Evolutionary conservation across 2,888 invertebrate genomes (phyloP).

Genomic region (Monochamus alternatus): DNA sequence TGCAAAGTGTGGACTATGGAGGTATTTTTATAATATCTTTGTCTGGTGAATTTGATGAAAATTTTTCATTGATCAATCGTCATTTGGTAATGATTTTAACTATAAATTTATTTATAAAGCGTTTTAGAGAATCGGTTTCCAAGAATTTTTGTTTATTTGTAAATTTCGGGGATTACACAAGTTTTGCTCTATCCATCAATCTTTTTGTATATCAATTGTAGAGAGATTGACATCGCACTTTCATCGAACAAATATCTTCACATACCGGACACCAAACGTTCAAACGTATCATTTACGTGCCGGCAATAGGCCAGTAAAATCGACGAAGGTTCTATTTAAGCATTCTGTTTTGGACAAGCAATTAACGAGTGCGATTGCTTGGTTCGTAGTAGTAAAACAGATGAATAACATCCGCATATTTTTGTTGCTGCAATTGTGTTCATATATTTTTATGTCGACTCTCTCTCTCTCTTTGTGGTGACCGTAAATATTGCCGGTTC

Average conservation of each 20-base stretch:
- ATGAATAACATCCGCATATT: conserved; percentile 30
- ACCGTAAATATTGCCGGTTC: not conserved
- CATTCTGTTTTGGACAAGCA: conserved; percentile 2
- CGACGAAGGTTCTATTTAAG: conserved; percentile 1
- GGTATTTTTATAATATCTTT: too few relatives aligned
- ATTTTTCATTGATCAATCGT: too few relatives aligned
- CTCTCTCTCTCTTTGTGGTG: not conserved
- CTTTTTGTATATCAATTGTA: too few relatives aligned
- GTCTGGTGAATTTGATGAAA: too few relatives aligned
- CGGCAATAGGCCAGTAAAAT: conserved; percentile 7
- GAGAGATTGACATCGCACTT: not conserved
- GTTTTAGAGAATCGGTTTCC: too few relatives aligned
- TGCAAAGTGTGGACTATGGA: too few relatives aligned
- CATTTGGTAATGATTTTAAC: too few relatives aligned
- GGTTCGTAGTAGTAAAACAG: conserved; percentile 7
- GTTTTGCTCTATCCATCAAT: too few relatives aligned
- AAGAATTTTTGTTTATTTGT: too few relatives aligned
- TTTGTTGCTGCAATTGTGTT: conserved; percentile 5
- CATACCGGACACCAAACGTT: not conserved
- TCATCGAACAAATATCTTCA: not conserved
- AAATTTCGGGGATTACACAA: too few relatives aligned
- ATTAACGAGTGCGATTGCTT: not conserved
- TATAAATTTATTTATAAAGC: too few relatives aligned
- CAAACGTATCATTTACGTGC: not conserved
- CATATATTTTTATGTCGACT: not conserved